Conservation (phyloP, 1,140 invertebrate species). For the Drosophila watanabei region DNA sequence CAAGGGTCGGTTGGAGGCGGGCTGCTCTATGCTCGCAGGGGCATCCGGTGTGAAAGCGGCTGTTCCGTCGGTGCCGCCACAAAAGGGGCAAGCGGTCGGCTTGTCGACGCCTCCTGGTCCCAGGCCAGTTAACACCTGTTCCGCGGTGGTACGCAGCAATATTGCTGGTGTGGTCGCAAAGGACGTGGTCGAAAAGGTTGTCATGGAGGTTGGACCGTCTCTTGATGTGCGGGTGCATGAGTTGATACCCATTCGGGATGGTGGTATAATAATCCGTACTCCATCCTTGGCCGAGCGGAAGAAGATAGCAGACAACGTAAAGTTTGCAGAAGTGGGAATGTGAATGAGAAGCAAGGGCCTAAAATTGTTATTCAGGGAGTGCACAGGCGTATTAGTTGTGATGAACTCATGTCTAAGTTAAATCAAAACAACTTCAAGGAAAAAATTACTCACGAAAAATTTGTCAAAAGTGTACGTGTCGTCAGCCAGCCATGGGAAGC, state of each 20-base stretch:
- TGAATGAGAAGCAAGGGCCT: slow-evolving; percentile 1
- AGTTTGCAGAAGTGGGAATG: not conserved
- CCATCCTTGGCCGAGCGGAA: slow-evolving; percentile 8
- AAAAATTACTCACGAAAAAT: not conserved
- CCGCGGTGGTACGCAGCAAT: slow-evolving; percentile 20
- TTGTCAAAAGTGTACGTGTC: not conserved
- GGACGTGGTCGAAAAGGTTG: not conserved
- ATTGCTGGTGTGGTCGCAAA: not conserved
- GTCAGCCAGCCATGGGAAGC: not conserved
- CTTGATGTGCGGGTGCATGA: slow-evolving; percentile 20
- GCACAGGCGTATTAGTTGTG: slow-evolving; percentile 1
- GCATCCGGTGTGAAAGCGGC: not conserved
- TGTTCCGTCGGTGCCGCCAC: not conserved
- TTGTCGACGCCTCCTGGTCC: not conserved
- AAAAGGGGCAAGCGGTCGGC: not conserved
- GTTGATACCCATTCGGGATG: slow-evolving; percentile 5
- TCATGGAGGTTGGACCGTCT: slow-evolving; percentile 11
- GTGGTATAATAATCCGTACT: not conserved
- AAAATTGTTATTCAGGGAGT: slow-evolving; percentile 3
- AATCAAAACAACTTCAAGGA: slow-evolving; percentile 4
- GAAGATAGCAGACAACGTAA: slow-evolving; percentile 3
- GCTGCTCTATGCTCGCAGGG: too few relatives aligned
- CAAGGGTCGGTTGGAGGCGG: not conserved
- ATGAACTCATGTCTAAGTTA: not conserved
- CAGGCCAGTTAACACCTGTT: slow-evolving; percentile 20